phyloP scores from a whole-genome alignment of 2,113 vertebrate species.

The Litocranius walleri region DNA sequence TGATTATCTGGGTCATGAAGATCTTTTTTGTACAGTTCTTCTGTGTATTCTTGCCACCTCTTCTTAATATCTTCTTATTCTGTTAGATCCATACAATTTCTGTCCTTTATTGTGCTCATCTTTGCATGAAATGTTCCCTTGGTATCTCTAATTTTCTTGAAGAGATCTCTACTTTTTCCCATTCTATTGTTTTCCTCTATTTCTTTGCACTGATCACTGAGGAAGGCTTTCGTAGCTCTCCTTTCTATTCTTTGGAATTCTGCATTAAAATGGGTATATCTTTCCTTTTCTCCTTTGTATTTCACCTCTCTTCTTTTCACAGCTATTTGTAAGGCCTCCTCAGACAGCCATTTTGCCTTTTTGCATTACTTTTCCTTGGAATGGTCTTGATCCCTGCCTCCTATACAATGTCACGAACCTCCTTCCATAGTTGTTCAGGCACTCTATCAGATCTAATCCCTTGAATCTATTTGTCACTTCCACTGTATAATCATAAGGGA shows the following conservation, averaged over 20 bases:
- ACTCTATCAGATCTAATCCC: neutral
- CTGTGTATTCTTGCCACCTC: neutral
- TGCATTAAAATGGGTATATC: neutral
- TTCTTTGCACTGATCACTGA: neutral
- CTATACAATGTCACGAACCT: neutral
- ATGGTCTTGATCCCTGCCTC: neutral
- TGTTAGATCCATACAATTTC: neutral
- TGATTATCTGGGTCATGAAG: neutral
- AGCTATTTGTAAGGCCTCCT: neutral
- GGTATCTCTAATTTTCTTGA: neutral
- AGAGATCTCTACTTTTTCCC: neutral
- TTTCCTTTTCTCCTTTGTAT: neutral
- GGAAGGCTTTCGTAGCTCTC: neutral
- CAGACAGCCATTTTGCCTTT: neutral
- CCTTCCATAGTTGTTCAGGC: neutral
- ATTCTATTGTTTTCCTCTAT: neutral
- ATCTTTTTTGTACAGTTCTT: neutral
- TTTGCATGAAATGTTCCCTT: neutral
- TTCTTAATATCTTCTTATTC: neutral
- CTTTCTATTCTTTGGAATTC: neutral
- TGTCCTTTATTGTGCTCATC: neutral
- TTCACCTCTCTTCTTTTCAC: neutral
- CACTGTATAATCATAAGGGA: neutral
- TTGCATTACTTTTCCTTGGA: neutral
- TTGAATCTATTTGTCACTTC: neutral